Evolutionary conservation across 2,888 invertebrate species (phyloP), one percentile per base, ranked within the genome.

Genomic region (Eustalomyia histrio): DNA sequence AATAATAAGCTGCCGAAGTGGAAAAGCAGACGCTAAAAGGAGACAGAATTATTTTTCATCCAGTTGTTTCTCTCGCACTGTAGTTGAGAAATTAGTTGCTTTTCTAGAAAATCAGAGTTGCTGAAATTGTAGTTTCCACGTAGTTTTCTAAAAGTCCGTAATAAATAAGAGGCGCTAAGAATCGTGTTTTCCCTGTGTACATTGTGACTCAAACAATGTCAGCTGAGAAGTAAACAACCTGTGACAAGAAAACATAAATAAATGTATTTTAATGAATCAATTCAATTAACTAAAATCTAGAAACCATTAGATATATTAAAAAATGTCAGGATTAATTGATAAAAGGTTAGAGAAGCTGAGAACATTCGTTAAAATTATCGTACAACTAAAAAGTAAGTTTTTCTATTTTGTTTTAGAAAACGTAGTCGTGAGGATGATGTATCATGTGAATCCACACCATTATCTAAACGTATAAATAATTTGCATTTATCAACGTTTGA

Each of bases 401-500:
- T n/a, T n/a, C n/a, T 58, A n/a, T n/a, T 47, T 47, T 60, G 82
- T 79, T 50, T 76, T 89, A 96, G 96, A 88, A 96, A 97, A 92
- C 93, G 96, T 84, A 93, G 93, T 64, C 92, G 95, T 79, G 94
- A 94, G 87, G 95, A 96, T 87, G 96, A 96, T 84, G 78, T 86
- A 24, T 93, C 93, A 83, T 97, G 97, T 87, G 97, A 89, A 52
- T 89, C 96, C 86, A 95, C 95, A 92, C 97, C 97, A 69, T 91
- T 97, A 68, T 97, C 97, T 14, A 97, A 97, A 90, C 93, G 97
- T 87, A 97, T 97, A 86, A 97, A 97, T 89, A 97, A 97, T 91
- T 92, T 97, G 67, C 96, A 97, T 87, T 94, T 96, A 85, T 95
- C 84, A 55, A 85, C 83, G 73, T 83, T 83, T 69, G 83, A 84